Base-by-base conservation (phyloP, 1,140 invertebrate genomes). In the Carcinoscorpius rotundicauda region DNA sequence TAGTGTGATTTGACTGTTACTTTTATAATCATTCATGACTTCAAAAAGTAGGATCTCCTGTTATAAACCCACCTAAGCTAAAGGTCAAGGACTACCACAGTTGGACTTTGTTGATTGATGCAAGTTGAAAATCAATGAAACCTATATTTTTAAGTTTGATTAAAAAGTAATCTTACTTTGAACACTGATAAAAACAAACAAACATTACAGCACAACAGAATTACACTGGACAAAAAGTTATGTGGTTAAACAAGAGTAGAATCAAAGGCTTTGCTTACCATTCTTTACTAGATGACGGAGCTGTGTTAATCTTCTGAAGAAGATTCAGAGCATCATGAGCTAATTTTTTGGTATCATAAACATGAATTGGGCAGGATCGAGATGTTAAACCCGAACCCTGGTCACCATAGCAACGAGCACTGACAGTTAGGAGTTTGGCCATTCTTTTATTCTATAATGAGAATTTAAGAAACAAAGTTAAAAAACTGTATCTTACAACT, bases 301-400 rank as follows among this genome's bases (percentile, higher is more conserved):
- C 87, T 74, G 70, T 82, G 82, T 71, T 87, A 79, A 66, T 81
- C 76, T 75, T 84, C 78, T 70, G 81, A 79, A 66, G 82, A 81
- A 77, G 79, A 77, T 68, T 83, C 76, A 57, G 80, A 10, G 80
- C 81, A 71, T 86, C 75, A 85, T 86, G 63, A 80, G 77, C 10
- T 81, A 81, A 70, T 62, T 75, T 75, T 29, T 73, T 68, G 6
- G 68, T 65, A 64, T 76, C 72, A 68, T 79, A 79, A 49, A 69
- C 65, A 48, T 71, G 64, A 11, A 79, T 64, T 9, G 72, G 72
- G 71, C 76, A 76, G 3, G 76, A 74, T 52, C 76, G 69, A 5
- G 75, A 73, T 10, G 73, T 70, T 3, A 71, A 70, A 4, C 69
- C 68, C 6, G 68, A 69, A 5, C 67, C 65, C 5, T 71, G 72